phyloP scores from a whole-genome alignment of 2,797 vertebrate genomes.

The Ciconia nigra region DNA sequence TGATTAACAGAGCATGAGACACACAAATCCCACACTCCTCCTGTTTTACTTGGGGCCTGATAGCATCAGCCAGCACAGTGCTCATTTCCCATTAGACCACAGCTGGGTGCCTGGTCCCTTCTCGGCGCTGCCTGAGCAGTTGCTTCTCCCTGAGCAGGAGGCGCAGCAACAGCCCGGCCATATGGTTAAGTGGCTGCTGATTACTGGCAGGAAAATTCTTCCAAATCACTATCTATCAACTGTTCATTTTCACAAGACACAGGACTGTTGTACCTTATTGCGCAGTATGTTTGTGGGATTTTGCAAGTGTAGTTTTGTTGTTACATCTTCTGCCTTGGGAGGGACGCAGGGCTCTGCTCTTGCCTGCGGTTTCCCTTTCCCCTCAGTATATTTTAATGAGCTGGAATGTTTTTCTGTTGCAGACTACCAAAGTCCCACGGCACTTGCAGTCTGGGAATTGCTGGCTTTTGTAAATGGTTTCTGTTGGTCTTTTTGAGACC shows the following conservation, averaged over 20 bases:
- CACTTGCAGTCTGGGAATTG: neutral
- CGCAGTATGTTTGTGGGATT: neutral
- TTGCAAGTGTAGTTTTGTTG: neutral
- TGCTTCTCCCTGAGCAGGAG: neutral
- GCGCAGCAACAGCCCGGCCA: neutral
- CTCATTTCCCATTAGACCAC: neutral
- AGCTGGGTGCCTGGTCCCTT: neutral
- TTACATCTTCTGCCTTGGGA: neutral
- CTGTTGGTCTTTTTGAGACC: neutral
- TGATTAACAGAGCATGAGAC: neutral
- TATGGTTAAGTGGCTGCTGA: neutral
- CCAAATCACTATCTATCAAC: neutral
- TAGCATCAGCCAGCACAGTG: neutral
- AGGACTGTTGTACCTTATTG: neutral
- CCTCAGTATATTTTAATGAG: neutral
- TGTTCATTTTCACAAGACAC: neutral
- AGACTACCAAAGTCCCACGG: neutral
- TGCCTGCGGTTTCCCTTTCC: neutral
- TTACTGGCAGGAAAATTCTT: neutral
- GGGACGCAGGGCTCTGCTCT: neutral
- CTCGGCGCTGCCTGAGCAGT: neutral
- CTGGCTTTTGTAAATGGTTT: neutral
- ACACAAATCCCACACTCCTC: neutral
- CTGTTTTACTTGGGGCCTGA: neutral
- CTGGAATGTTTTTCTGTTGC: neutral